phyloP scores from a whole-genome alignment of 2,888 invertebrate genomes.

The Harpalus rubripes region DNA sequence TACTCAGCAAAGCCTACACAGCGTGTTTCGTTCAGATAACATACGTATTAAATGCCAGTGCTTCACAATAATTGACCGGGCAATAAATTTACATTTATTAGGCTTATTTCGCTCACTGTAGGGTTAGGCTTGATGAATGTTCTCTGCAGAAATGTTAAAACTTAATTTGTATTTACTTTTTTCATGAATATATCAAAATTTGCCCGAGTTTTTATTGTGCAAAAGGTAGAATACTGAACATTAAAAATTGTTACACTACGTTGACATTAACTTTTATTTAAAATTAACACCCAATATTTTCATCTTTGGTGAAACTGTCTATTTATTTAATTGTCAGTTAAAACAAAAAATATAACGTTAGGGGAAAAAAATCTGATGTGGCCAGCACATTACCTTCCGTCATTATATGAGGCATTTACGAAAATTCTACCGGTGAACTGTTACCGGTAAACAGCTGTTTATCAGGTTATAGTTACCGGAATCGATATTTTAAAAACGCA shows the following conservation, averaged over 20 bases:
- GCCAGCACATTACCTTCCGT: too few relatives aligned
- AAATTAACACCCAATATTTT: too few relatives aligned
- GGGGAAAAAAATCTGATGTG: too few relatives aligned
- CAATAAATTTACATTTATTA: slow-evolving; percentile 51
- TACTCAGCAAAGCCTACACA: slow-evolving; percentile 22
- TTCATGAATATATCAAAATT: background rate
- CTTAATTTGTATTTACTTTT: background rate
- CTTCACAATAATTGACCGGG: slow-evolving; percentile 35
- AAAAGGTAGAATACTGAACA: background rate
- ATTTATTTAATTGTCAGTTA: too few relatives aligned
- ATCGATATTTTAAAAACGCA: too few relatives aligned
- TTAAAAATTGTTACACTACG: background rate
- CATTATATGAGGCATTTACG: too few relatives aligned
- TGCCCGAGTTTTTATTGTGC: background rate
- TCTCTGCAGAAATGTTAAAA: background rate
- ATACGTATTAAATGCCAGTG: slow-evolving; percentile 50
- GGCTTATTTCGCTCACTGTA: slow-evolving; percentile 28
- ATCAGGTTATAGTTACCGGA: too few relatives aligned
- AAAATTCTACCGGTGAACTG: too few relatives aligned
- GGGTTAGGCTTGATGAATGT: slow-evolving; percentile 29
- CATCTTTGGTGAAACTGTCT: too few relatives aligned
- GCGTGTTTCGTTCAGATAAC: slow-evolving; percentile 46
- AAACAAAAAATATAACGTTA: too few relatives aligned
- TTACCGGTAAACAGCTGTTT: too few relatives aligned
- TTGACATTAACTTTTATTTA: too few relatives aligned